Conservation (phyloP, 2,797 vertebrate species). For the Phrynocephalus forsythii region DNA sequence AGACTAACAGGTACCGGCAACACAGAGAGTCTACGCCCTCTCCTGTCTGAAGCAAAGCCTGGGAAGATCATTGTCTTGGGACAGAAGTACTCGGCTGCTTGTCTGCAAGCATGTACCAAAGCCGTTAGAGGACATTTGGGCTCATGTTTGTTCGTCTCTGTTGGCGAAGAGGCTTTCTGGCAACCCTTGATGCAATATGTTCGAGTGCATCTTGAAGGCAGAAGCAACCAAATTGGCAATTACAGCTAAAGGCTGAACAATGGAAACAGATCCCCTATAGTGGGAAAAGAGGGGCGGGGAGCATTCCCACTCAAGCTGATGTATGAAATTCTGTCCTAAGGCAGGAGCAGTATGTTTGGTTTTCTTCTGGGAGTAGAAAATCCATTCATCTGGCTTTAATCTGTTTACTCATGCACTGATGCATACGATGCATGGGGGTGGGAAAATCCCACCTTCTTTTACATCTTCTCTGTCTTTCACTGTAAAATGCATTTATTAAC, state of each 20-base stretch:
- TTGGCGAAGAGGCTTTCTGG: slow-evolving; percentile 23
- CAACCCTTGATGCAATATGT: slow-evolving; percentile 31
- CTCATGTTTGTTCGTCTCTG: slow-evolving; percentile 4
- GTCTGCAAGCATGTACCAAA: slow-evolving; percentile 31
- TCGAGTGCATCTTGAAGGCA: slow-evolving; percentile 52
- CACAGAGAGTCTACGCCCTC: background rate
- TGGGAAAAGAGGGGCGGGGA: background rate
- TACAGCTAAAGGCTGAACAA: slow-evolving; percentile 40
- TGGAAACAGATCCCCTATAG: slow-evolving; percentile 28
- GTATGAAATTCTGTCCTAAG: slow-evolving; percentile 20
- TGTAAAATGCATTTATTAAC: background rate
- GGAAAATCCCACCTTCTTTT: background rate
- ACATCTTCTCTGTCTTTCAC: background rate
- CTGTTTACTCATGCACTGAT: background rate
- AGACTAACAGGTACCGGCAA: background rate
- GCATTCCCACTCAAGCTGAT: slow-evolving; percentile 32
- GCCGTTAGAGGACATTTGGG: slow-evolving; percentile 28
- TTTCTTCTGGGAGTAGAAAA: slow-evolving; percentile 25
- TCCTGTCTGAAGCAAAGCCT: background rate
- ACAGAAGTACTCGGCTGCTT: slow-evolving; percentile 1
- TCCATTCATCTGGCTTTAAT: background rate
- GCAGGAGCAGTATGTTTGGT: slow-evolving; percentile 19
- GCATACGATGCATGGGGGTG: background rate
- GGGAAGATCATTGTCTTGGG: too few species aligned
- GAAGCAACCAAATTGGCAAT: slow-evolving; percentile 38